Percentiles rank a stretch among this genome's conserved stretches.
These are phyloP conservation scores for Tichodroma muraria DNA, from an alignment of 2,113 vertebrate species.

Conservation along the genomic window DNA sequence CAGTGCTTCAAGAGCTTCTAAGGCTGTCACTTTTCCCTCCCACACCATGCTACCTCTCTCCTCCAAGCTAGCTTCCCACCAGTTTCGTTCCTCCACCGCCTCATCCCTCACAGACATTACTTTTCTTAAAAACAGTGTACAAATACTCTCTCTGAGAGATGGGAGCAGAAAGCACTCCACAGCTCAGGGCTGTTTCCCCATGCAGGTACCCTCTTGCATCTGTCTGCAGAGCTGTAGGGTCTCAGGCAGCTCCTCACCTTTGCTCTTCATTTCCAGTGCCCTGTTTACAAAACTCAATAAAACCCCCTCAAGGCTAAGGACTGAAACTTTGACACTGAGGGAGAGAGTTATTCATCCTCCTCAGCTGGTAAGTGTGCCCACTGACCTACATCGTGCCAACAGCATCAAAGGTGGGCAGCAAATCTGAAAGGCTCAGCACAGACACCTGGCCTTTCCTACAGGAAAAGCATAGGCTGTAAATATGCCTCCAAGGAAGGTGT, in stretches of 20 bases:
- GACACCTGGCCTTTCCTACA: not conserved
- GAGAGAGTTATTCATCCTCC: not conserved
- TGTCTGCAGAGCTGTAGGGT: not conserved
- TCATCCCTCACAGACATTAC: not conserved
- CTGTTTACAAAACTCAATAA: not conserved
- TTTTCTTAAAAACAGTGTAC: not conserved
- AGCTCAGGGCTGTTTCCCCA: not conserved
- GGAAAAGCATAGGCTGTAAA: not conserved
- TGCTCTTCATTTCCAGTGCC: not conserved
- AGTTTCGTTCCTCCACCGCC: accelerated
- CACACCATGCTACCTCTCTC: not conserved
- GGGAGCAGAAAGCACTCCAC: not conserved
- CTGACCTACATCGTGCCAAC: accelerated
- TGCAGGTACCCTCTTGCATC: not conserved
- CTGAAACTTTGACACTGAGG: not conserved
- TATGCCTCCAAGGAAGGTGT: not conserved
- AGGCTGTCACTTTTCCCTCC: not conserved
- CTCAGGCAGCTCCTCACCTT: not conserved
- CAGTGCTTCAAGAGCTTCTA: not conserved
- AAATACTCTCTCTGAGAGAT: not conserved
- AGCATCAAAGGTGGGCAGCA: not conserved
- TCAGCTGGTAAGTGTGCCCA: not conserved
- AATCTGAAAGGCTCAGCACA: not conserved
- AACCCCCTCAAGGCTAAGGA: not conserved
- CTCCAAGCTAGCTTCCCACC: not conserved